These are phyloP conservation scores for Chamaea fasciata DNA, from an alignment of 2,113 vertebrate genomes.

Conservation along the genomic window DNA sequence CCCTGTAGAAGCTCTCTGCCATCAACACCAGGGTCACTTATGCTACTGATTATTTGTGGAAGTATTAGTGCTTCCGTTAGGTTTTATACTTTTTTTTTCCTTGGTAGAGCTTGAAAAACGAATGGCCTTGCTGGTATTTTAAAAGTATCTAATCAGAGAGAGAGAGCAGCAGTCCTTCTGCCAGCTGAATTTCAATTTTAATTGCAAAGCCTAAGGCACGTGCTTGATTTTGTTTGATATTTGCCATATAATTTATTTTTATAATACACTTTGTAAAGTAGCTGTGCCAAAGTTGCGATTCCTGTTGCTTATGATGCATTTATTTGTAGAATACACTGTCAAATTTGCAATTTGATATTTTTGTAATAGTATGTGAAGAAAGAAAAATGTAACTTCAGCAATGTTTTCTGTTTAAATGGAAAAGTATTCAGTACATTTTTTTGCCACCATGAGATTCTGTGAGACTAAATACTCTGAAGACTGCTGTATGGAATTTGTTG, in stretches of 20 bases:
- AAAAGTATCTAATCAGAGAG: conserved; percentile 6
- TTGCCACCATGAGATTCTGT: conserved; percentile 21
- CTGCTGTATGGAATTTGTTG: conserved; percentile 52
- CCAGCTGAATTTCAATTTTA: conserved; percentile 50
- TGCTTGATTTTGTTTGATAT: conserved; percentile 47
- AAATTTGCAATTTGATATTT: conserved; percentile 32
- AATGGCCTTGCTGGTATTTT: conserved; percentile 30
- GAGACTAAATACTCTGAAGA: conserved; percentile 40
- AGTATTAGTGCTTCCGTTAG: conserved; percentile 59
- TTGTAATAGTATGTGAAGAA: conserved; percentile 42
- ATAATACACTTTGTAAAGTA: conserved; percentile 68
- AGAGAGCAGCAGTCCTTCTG: conserved; percentile 30
- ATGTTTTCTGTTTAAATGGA: conserved; percentile 40
- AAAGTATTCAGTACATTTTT: background rate
- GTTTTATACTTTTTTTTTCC: background rate
- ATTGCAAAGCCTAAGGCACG: conserved; percentile 52
- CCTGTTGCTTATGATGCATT: conserved; percentile 30
- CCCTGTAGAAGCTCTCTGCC: conserved; percentile 30
- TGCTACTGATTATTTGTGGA: conserved; percentile 74
- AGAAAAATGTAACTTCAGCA: conserved; percentile 11
- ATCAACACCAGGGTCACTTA: conserved; percentile 50
- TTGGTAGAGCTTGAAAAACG: conserved; percentile 40
- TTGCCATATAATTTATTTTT: conserved; percentile 76
- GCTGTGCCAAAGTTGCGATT: conserved; percentile 47
- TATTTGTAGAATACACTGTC: conserved; percentile 61